Evolutionary conservation across 2,797 vertebrate genomes (phyloP).

Genomic region (Sebastes alutus): DNA sequence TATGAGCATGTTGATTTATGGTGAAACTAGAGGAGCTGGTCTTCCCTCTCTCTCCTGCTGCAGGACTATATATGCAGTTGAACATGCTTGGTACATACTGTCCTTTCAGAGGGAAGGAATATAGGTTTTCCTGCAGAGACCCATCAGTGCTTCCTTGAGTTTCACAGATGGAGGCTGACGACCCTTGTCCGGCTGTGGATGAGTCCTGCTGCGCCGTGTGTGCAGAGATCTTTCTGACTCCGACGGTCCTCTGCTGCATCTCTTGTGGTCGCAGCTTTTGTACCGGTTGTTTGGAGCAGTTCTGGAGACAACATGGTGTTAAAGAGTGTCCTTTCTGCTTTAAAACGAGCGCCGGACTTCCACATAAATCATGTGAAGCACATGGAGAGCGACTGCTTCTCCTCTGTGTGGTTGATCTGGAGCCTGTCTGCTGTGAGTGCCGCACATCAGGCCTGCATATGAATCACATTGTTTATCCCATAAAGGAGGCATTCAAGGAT

Average conservation of each 20-base stretch:
- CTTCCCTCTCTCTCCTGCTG: neutral
- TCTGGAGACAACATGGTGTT: constrained; percentile 50
- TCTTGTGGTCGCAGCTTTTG: constrained; percentile 53
- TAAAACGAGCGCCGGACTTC: constrained; percentile 18
- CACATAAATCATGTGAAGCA: constrained; percentile 27
- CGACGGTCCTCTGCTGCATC: constrained; percentile 58
- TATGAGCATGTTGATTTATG: constrained; percentile 5
- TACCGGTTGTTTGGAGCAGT: constrained; percentile 47
- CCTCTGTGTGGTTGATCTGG: constrained; percentile 52
- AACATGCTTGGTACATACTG: constrained; percentile 32
- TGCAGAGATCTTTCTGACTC: constrained; percentile 42
- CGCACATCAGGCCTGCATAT: constrained; percentile 27
- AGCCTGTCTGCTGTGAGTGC: constrained; percentile 46
- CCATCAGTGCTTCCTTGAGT: constrained; percentile 14
- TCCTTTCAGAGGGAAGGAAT: constrained; percentile 16
- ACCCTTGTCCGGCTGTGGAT: constrained; percentile 21
- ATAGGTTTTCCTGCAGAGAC: neutral
- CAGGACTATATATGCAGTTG: neutral
- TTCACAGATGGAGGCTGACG: constrained; percentile 44
- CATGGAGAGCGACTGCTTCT: constrained; percentile 46
- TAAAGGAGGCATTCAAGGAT: constrained; percentile 50
- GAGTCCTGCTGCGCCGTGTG: constrained; percentile 52
- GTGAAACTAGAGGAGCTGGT: constrained; percentile 30
- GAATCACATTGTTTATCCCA: constrained; percentile 50
- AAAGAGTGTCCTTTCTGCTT: constrained; percentile 59